Conservation (phyloP, 2,888 invertebrate species). For the Cenopis cana region DNA sequence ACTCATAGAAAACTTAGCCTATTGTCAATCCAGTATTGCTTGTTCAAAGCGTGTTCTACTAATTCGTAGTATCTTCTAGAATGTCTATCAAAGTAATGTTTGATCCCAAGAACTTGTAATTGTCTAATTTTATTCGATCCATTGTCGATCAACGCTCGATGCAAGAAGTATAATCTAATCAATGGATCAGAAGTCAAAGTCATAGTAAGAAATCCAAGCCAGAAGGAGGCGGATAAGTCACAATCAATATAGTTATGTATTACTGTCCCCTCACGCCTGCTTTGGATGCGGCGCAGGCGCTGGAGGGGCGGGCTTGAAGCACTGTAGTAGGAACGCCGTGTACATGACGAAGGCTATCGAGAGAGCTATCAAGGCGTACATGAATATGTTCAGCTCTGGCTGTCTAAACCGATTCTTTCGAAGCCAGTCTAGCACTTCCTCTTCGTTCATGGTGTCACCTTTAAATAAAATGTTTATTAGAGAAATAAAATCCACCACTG, state of each 20-base stretch:
- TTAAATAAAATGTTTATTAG: slow-evolving; percentile 50
- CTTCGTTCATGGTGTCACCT: slow-evolving; percentile 93
- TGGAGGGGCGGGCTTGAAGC: slow-evolving; percentile 91
- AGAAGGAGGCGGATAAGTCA: slow-evolving; percentile 49
- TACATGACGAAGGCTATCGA: slow-evolving; percentile 94
- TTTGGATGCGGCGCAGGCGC: slow-evolving; percentile 87
- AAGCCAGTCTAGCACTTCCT: slow-evolving; percentile 96
- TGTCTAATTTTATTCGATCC: slow-evolving; percentile 54
- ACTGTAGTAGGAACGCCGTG: slow-evolving; percentile 95
- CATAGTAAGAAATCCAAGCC: slow-evolving; percentile 47
- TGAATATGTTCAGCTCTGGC: slow-evolving; percentile 96
- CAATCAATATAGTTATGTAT: slow-evolving; percentile 37
- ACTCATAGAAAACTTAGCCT: slow-evolving; percentile 49
- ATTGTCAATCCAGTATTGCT: slow-evolving; percentile 58
- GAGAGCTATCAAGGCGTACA: slow-evolving; percentile 95
- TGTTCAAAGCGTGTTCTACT: slow-evolving; percentile 46
- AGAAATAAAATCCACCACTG: neutral
- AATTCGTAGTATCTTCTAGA: slow-evolving; percentile 52
- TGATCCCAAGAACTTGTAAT: slow-evolving; percentile 77
- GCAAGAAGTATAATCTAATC: slow-evolving; percentile 48
- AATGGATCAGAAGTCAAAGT: slow-evolving; percentile 50
- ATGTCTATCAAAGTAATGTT: slow-evolving; percentile 63
- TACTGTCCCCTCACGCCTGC: slow-evolving; percentile 83
- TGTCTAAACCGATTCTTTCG: slow-evolving; percentile 96
- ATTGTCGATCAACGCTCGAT: slow-evolving; percentile 54